phyloP scores from a whole-genome alignment of 2,797 vertebrate species.

The Sebastes hopkinsi region DNA sequence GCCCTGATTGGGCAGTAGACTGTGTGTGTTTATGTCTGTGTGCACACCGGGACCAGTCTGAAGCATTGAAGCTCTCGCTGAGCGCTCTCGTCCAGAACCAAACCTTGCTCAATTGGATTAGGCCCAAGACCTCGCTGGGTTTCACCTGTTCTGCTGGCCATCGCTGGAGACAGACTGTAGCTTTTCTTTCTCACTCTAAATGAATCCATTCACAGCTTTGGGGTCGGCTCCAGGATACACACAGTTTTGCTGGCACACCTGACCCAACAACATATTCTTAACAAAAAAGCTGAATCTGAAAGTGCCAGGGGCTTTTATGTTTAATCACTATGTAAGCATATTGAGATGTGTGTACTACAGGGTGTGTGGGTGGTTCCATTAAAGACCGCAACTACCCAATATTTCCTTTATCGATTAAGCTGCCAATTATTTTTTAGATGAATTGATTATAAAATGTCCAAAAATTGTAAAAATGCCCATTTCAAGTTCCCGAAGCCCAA shows the following conservation, averaged over 20 bases:
- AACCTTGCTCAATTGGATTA: constrained; percentile 51
- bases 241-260: constrained; percentile 48
- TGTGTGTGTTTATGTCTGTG: background rate
- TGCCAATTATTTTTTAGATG: background rate
- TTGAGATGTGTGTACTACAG: background rate
- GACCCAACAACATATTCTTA: constrained; percentile 17
- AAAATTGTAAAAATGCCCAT: background rate
- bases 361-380: no score
- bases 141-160: constrained; percentile 65
- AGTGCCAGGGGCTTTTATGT: background rate
- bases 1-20: constrained; percentile 1
- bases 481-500: background rate
- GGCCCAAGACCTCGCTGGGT: constrained; percentile 60
- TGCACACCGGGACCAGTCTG: constrained; percentile 31
- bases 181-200: constrained; percentile 44
- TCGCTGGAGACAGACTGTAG: constrained; percentile 6
- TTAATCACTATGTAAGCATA: background rate
- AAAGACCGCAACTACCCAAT: background rate
- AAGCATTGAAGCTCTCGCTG: constrained; percentile 49
- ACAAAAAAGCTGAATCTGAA: background rate
- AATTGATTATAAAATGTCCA: background rate
- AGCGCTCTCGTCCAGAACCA: constrained; percentile 46
- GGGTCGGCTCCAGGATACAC: constrained; percentile 36
- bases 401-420: background rate
- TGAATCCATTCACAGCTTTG: constrained; percentile 63